These are phyloP conservation scores for Scaptomyza flava DNA, from an alignment of 2,888 invertebrate species.

Conservation along the genomic window DNA sequence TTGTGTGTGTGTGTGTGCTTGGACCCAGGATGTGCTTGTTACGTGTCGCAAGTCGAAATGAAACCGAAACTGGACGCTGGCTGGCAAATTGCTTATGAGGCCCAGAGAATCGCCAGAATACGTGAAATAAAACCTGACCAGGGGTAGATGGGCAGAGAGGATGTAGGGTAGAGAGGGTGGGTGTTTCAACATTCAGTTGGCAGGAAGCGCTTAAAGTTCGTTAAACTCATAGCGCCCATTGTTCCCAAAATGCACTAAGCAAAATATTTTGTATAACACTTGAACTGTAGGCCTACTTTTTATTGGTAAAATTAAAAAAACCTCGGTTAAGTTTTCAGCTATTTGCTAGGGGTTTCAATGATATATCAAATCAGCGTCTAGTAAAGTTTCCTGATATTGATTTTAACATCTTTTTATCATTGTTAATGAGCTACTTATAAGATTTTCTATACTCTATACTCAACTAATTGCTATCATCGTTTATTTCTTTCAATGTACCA, in stretches of 20 bases:
- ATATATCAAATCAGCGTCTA: too few relatives aligned
- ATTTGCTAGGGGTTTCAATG: too few relatives aligned
- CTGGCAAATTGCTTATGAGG: conserved; percentile 59
- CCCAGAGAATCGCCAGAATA: conserved; percentile 56
- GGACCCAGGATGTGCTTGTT: conserved; percentile 61
- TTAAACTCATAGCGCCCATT: conserved; percentile 70
- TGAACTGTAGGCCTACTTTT: too few relatives aligned
- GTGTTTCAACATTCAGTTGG: conserved; percentile 41
- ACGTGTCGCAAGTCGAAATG: conserved; percentile 65
- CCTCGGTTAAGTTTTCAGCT: too few relatives aligned
- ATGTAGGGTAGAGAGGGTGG: background rate
- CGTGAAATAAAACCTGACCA: conserved; percentile 66
- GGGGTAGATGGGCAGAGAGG: background rate
- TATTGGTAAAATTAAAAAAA: too few relatives aligned
- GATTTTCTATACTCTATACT: background rate
- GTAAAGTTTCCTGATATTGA: too few relatives aligned
- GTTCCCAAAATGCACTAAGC: conserved; percentile 37
- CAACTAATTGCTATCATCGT: conserved; percentile 3
- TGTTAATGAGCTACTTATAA: background rate
- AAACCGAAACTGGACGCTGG: conserved; percentile 75
- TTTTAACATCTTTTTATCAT: too few relatives aligned
- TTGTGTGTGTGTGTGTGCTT: conserved; percentile 8
- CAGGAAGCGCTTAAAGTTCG: conserved; percentile 76
- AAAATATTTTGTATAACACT: conserved; percentile 5
- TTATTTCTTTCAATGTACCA: conserved; percentile 28